phyloP scores from a whole-genome alignment of 2,888 invertebrate species.

The Automeris io region DNA sequence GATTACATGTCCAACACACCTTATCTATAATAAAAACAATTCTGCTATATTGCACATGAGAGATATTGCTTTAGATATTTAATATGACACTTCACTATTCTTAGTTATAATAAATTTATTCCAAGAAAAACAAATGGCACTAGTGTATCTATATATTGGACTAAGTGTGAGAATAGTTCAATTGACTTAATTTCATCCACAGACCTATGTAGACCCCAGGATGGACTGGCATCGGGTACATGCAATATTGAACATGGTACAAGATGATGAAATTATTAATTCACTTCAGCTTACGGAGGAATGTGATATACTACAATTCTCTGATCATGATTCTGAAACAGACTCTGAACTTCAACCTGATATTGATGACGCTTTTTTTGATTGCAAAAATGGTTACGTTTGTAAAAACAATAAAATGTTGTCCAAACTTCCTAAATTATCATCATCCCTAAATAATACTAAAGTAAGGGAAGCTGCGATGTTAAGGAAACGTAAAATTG shows the following conservation, averaged over 20 bases:
- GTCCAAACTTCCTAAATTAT: constrained; percentile 38
- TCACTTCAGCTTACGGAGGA: constrained; percentile 60
- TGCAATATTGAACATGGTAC: constrained; percentile 66
- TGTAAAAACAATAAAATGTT: constrained; percentile 44
- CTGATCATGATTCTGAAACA: constrained; percentile 62
- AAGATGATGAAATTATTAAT: constrained; percentile 63
- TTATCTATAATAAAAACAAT: constrained; percentile 21
- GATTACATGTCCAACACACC: constrained; percentile 27
- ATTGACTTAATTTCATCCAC: constrained; percentile 68
- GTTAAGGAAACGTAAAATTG: constrained; percentile 37
- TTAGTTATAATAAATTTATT: constrained; percentile 4
- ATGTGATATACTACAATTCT: constrained; percentile 51
- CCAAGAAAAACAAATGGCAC: background rate
- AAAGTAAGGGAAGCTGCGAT: constrained; percentile 34
- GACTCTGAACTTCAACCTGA: constrained; percentile 51
- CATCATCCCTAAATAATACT: constrained; percentile 22
- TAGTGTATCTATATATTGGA: constrained; percentile 1
- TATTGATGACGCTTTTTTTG: constrained; percentile 37
- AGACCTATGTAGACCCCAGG: constrained; percentile 69
- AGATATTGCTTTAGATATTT: constrained; percentile 20
- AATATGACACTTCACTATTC: constrained; percentile 31
- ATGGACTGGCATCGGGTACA: constrained; percentile 72
- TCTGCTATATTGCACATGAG: constrained; percentile 15
- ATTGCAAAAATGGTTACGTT: constrained; percentile 48
- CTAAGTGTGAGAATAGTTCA: constrained; percentile 53